Conservation (phyloP, 1,140 invertebrate species). For the Drosophila fuyamai region DNA sequence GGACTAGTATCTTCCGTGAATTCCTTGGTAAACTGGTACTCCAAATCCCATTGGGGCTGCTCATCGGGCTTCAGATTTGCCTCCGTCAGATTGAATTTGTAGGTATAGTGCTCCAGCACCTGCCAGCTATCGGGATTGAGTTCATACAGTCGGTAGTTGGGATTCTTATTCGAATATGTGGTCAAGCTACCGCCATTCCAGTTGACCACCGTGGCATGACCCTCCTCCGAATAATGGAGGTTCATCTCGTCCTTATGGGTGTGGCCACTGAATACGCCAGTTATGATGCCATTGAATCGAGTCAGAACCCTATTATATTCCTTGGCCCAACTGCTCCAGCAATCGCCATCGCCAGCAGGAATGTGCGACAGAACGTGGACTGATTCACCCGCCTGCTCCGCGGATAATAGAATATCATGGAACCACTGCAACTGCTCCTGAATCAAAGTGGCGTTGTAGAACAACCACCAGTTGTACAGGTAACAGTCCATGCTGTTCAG, state of each 20-base stretch:
- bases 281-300: constrained; percentile 86
- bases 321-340: constrained; percentile 88
- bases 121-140: constrained; percentile 88
- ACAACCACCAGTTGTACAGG: constrained; percentile 88
- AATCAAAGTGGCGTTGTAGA: constrained; percentile 76
- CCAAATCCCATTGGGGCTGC: constrained; percentile 88
- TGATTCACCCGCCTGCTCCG: constrained; percentile 89
- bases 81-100: constrained; percentile 91
- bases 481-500: constrained; percentile 91
- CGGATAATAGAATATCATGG: constrained; percentile 88
- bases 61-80: constrained; percentile 88
- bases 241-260: constrained; percentile 91
- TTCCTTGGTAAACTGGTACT: constrained; percentile 88
- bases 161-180: constrained; percentile 88
- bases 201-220: constrained; percentile 86
- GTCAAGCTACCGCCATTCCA: constrained; percentile 92
- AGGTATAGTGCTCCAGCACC: constrained; percentile 90
- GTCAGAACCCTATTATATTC: constrained; percentile 87
- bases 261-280: constrained; percentile 92
- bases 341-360: constrained; percentile 89
- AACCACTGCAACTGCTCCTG: constrained; percentile 90
- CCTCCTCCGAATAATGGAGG: constrained; percentile 87
- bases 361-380: constrained; percentile 94
- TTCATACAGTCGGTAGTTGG: constrained; percentile 92
- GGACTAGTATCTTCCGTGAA: constrained; percentile 84